These are phyloP conservation scores for Hydra vulgaris DNA, from an alignment of 30 jellyfish, hydroid and myxozoan species.

Conservation along the genomic window DNA sequence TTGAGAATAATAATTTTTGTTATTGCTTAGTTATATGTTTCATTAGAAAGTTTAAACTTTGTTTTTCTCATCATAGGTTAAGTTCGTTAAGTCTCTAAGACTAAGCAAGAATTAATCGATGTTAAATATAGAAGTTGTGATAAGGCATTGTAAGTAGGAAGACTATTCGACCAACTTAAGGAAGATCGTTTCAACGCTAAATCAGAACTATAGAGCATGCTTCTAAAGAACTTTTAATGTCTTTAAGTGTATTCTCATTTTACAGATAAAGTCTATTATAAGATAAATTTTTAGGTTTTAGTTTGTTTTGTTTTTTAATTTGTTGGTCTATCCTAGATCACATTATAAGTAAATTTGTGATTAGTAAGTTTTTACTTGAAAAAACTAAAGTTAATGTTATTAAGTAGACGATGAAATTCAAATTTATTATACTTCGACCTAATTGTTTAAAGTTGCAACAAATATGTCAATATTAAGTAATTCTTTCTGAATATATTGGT, in stretches of 20 bases:
- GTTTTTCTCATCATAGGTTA: constrained; percentile 4
- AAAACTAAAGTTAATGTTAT: too few relatives aligned
- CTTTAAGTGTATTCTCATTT: not conserved
- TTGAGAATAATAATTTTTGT: too few relatives aligned
- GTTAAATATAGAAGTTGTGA: constrained; percentile 5
- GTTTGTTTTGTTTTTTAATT: too few relatives aligned
- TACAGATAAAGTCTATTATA: not conserved
- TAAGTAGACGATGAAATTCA: too few relatives aligned
- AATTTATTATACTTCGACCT: too few relatives aligned
- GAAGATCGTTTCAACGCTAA: not conserved
- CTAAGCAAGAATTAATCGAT: constrained; percentile 13
- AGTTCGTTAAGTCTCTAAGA: constrained; percentile 1
- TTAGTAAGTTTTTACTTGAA: too few relatives aligned
- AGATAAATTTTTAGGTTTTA: not conserved
- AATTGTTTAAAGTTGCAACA: too few relatives aligned
- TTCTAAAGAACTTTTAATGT: not conserved
- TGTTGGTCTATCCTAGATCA: too few relatives aligned
- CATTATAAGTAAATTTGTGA: too few relatives aligned
- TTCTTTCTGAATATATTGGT: too few relatives aligned
- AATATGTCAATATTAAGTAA: too few relatives aligned
- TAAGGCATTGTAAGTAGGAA: constrained; percentile 7
- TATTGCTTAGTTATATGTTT: too few relatives aligned
- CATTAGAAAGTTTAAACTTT: not conserved
- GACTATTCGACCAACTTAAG: not conserved
- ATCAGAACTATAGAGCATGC: not conserved